Evolutionary conservation across 2,888 invertebrate genomes (phyloP).

Genomic region (Apotomis capreana): DNA sequence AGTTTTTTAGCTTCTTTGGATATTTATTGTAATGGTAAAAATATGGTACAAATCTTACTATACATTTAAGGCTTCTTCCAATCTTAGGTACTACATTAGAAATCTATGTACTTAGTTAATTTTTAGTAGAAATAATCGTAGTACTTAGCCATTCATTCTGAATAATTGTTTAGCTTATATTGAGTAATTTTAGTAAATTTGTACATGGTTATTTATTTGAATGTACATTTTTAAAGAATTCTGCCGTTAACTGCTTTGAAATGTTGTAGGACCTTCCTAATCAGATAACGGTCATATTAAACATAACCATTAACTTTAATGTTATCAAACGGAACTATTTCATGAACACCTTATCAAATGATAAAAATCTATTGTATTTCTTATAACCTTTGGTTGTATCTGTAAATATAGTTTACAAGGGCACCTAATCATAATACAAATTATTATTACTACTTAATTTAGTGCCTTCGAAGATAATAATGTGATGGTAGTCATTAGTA

Average conservation of each 20-base stretch:
- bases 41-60: not conserved
- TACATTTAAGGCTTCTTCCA: conserved; percentile 11
- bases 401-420: conserved; percentile 50
- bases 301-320: not conserved
- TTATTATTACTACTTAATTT: conserved; percentile 52
- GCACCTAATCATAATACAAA: conserved; percentile 65
- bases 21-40: not conserved
- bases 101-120: conserved; percentile 3
- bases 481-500: conserved; percentile 71
- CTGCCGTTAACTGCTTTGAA: conserved; percentile 21
- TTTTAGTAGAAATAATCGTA: not conserved
- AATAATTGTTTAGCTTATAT: not conserved
- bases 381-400: conserved; percentile 42
- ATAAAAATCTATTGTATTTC: conserved; percentile 40
- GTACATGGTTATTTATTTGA: conserved; percentile 1
- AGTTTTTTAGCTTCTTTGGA: not conserved
- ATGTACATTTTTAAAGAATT: conserved; percentile 1
- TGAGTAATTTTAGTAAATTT: not conserved
- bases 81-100: not conserved
- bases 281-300: conserved; percentile 21
- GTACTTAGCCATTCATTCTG: not conserved
- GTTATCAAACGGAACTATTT: conserved; percentile 9
- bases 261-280: conserved; percentile 20
- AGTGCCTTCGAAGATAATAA: conserved; percentile 70
- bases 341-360: conserved; percentile 11